Evolutionary conservation across 2,113 vertebrate genomes (phyloP), one percentile per base, ranked within the genome.

Genomic region (Chascanopsetta lugubris): DNA sequence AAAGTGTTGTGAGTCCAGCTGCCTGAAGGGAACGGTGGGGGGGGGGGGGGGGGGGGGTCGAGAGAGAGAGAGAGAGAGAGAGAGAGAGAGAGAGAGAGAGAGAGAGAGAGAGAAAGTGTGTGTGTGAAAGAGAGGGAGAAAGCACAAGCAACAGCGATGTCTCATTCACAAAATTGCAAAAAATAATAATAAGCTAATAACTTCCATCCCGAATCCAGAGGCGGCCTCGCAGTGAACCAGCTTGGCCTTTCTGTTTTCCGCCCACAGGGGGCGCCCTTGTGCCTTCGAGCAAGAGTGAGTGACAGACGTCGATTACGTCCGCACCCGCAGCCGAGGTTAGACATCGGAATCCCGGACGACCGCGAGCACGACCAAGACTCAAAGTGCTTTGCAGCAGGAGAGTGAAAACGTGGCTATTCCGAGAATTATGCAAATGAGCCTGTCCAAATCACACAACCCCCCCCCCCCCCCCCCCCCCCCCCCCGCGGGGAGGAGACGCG

Each of bases 191-290:
- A n/a, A n/a, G n/a, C n/a, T n/a, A n/a, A n/a, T n/a, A n/a, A n/a
- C n/a, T n/a, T n/a, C n/a, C n/a, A n/a, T n/a, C n/a, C n/a, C n/a
- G n/a, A n/a, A n/a, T n/a, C n/a, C n/a, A n/a, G 32, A 30, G 67
- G n/a, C 6, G 38, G 50, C 25, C 66, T 20, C 27, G 42, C 60
- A 46, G 79, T 76, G 57, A 54, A 62, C 53, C 20, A 0, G 61
- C 48, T 60, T n/a, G 3, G 61, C 10, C 60, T 46, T 48, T 21
- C 48, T n/a, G 60, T 45, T 54, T 30, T 49, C 22, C 53, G 51
- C 84, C 85, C 51, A 84, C 79, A 88, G 87, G 80, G 87, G 87
- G 77, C 72, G 75, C 85, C 79, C 80, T 75, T 57, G 89, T 89
- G 86, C 74, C 70, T 83, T 70, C 69, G n/a, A 18, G 48, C 58